These are phyloP conservation scores for Campodea augens DNA, from an alignment of 1,140 invertebrate genomes.

Conservation along the genomic window DNA sequence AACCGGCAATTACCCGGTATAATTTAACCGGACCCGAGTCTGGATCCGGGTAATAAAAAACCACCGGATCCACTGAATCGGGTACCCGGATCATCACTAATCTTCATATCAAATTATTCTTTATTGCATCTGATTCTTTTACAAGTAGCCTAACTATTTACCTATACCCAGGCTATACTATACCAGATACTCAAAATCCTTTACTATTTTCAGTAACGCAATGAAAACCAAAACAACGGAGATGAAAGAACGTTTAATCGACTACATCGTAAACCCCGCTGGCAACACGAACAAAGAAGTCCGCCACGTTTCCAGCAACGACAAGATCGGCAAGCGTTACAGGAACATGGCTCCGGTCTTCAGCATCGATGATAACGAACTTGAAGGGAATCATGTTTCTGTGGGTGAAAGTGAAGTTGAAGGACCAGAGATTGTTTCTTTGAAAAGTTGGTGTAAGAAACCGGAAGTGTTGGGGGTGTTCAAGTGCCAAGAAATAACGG, in stretches of 20 bases:
- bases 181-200: no score
- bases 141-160: no score
- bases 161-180: no score
- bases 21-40: no score
- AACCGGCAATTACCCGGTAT: no score
- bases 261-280: slow-evolving; percentile 78
- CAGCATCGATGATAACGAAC: slow-evolving; percentile 83
- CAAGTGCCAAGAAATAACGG: slow-evolving; percentile 75
- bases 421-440: slow-evolving; percentile 43
- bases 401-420: slow-evolving; percentile 34
- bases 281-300: slow-evolving; percentile 27
- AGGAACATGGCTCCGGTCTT: slow-evolving; percentile 81
- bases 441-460: slow-evolving; percentile 60
- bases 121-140: no score
- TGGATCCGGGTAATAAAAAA: no score
- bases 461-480: slow-evolving; percentile 67
- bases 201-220: slow-evolving; percentile 28
- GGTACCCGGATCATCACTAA: no score
- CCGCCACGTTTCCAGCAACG: slow-evolving; percentile 57
- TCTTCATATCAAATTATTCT: no score
- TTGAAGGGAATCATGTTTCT: slow-evolving; percentile 22
- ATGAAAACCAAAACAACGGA: slow-evolving; percentile 80
- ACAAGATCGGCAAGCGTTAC: slow-evolving; percentile 70
- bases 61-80: no score
- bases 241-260: slow-evolving; percentile 79